phyloP scores from a whole-genome alignment of 2,113 vertebrate species.

The Carassius gibelio region DNA sequence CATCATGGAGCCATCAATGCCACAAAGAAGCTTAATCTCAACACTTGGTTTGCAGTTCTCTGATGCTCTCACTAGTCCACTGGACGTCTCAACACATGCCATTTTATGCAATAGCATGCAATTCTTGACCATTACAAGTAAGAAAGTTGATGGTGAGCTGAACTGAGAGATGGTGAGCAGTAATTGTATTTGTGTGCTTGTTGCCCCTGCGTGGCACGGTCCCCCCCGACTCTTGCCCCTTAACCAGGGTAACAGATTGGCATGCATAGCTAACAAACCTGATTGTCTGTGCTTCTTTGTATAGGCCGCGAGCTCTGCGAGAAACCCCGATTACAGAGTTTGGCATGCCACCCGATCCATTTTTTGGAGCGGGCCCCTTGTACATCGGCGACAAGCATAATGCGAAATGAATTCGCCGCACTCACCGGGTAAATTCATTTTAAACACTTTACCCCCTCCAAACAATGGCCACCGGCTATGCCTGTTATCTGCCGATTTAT shows the following conservation, averaged over 20 bases:
- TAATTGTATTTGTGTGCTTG: slow-evolving; percentile 84
- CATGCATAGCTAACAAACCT: slow-evolving; percentile 94
- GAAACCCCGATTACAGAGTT: slow-evolving; percentile 86
- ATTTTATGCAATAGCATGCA: not conserved
- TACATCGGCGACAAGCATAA: slow-evolving; percentile 87
- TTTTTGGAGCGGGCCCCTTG: slow-evolving; percentile 77
- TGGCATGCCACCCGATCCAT: slow-evolving; percentile 86
- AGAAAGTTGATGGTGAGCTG: not conserved
- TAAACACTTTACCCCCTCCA: slow-evolving; percentile 85
- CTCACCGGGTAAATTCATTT: slow-evolving; percentile 91
- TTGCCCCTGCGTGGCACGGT: slow-evolving; percentile 81
- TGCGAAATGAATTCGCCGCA: slow-evolving; percentile 89
- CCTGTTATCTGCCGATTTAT: slow-evolving; percentile 86
- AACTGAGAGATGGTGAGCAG: slow-evolving; percentile 66
- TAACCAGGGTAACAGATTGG: slow-evolving; percentile 92
- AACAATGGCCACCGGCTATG: slow-evolving; percentile 85
- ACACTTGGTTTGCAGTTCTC: not conserved
- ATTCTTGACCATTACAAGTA: not conserved
- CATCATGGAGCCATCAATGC: too few relatives aligned
- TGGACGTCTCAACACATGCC: not conserved
- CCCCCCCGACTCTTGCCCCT: slow-evolving; percentile 73
- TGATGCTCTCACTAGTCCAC: not conserved
- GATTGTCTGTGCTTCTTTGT: slow-evolving; percentile 92
- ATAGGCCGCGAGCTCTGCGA: slow-evolving; percentile 77
- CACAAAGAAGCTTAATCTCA: too few relatives aligned